A percentile compares a stretch with the other conserved stretches of the same genome.
phyloP scores from a whole-genome alignment of 1,140 invertebrate species.

The Orchestia grillus region DNA sequence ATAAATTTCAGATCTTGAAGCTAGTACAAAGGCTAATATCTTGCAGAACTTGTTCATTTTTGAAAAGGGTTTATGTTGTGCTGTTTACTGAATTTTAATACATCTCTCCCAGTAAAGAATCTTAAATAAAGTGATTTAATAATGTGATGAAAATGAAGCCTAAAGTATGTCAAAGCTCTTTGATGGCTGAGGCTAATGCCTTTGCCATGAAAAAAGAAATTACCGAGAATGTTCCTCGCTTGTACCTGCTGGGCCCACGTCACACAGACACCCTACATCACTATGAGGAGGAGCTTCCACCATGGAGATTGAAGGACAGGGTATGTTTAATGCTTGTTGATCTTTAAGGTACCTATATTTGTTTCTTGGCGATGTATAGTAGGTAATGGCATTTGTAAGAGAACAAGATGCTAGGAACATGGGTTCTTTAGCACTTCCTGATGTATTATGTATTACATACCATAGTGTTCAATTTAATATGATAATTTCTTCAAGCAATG shows the following conservation, averaged over 20 bases:
- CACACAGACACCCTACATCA: not conserved
- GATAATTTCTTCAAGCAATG: no score
- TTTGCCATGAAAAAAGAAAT: not conserved
- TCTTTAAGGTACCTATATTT: not conserved
- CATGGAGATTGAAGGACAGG: constrained; percentile 24
- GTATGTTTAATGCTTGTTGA: not conserved
- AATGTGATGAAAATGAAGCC: constrained; percentile 12
- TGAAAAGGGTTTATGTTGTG: not conserved
- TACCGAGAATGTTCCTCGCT: not conserved
- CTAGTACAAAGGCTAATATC: not conserved
- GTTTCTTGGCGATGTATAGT: not conserved
- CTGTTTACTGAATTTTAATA: not conserved
- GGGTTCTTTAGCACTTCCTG: no score
- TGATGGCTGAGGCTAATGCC: not conserved
- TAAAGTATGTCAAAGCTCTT: not conserved
- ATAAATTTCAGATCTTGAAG: not conserved
- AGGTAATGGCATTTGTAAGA: no score
- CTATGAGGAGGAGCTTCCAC: constrained; percentile 26
- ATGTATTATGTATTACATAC: no score
- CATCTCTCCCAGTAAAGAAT: not conserved
- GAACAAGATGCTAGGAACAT: no score
- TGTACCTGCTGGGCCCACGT: not conserved
- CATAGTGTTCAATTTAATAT: not conserved
- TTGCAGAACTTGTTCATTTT: not conserved
- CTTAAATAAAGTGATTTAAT: not conserved